A percentile compares a stretch with the other conserved stretches of the same genome.
Conservation (phyloP, 2,797 vertebrate genomes). For the Trematomus bernacchii region DNA sequence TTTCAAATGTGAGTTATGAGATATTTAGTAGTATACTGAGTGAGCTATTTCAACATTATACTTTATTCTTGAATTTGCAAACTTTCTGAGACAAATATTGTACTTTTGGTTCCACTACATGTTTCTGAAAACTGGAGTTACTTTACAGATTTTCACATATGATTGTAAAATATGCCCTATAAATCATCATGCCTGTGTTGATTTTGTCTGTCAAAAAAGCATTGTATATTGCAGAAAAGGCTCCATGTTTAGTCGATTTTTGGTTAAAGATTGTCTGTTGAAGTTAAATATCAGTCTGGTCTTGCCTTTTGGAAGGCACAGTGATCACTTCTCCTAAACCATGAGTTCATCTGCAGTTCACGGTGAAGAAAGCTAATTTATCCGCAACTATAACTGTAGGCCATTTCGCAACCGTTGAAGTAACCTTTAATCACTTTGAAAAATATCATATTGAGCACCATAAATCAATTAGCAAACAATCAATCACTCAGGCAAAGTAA, state of each 20-base stretch:
- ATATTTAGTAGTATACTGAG: not conserved
- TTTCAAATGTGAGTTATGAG: not conserved
- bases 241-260: constrained; percentile 48
- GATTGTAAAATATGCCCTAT: not conserved
- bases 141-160: not conserved
- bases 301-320: constrained; percentile 52
- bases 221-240: constrained; percentile 2
- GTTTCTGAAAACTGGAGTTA: not conserved
- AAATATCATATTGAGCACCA: constrained; percentile 66
- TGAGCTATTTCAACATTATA: not conserved
- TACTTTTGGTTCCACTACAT: not conserved
- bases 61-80: not conserved
- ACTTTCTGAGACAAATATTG: not conserved
- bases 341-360: constrained; percentile 69
- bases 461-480: constrained; percentile 77
- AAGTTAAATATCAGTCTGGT: constrained; percentile 74
- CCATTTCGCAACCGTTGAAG: constrained; percentile 64
- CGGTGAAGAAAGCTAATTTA: constrained; percentile 47
- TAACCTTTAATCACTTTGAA: constrained; percentile 72
- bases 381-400: constrained; percentile 52
- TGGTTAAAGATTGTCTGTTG: constrained; percentile 66
- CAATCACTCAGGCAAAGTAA: constrained; percentile 66
- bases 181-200: constrained; percentile 8
- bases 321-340: constrained; percentile 48
- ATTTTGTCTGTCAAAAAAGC: constrained; percentile 28